Conservation (phyloP, 2,113 vertebrate genomes). For the Lathamus discolor region DNA sequence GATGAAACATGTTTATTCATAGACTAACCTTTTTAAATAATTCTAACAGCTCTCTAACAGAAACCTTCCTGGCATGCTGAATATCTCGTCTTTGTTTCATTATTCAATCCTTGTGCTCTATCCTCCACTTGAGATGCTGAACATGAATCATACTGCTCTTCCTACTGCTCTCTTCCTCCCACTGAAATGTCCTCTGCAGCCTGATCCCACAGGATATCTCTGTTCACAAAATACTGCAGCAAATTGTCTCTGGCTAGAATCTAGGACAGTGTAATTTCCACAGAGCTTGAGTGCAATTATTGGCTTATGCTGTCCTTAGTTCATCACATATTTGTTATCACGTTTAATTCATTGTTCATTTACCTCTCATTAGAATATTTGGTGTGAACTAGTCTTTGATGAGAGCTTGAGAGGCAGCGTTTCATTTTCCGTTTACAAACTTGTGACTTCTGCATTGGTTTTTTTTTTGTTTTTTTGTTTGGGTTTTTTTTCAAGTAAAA, state of each 20-base stretch:
- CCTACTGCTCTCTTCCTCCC: conserved; percentile 74
- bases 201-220: conserved; percentile 73
- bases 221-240: conserved; percentile 73
- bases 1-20: conserved; percentile 99
- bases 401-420: conserved; percentile 49
- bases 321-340: conserved; percentile 67
- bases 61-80: conserved; percentile 92
- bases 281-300: conserved; percentile 60
- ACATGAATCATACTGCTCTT: conserved; percentile 85
- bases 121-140: conserved; percentile 90
- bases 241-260: conserved; percentile 61
- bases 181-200: conserved; percentile 80
- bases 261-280: conserved; percentile 54
- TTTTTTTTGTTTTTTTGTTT: background rate
- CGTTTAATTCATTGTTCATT: conserved; percentile 64
- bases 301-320: conserved; percentile 52
- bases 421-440: conserved; percentile 51
- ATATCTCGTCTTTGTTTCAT: conserved; percentile 93
- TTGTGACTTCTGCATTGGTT: background rate
- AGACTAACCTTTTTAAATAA: conserved; percentile 99
- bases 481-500: conserved; percentile 18
- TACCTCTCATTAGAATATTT: conserved; percentile 69
- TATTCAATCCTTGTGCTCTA: conserved; percentile 89
- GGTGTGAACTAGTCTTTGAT: conserved; percentile 44
- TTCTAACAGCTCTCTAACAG: conserved; percentile 93